phyloP scores from a whole-genome alignment of 2,113 vertebrate genomes.

The Psilopsiagon aymara region DNA sequence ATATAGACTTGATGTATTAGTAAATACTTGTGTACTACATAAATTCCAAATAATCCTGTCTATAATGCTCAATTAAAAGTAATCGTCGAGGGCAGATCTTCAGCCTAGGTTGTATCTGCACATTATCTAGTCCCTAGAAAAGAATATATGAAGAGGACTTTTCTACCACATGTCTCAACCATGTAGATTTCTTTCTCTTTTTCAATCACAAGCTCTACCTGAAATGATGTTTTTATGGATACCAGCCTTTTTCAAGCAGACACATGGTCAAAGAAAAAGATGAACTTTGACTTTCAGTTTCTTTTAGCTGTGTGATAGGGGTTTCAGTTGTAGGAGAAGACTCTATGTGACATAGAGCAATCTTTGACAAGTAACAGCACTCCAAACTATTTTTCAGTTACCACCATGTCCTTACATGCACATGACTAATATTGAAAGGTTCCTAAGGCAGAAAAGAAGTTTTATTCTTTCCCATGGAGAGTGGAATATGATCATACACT shows the following conservation, averaged over 20 bases:
- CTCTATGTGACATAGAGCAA: background rate
- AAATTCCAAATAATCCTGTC: background rate
- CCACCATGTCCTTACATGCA: rapidly evolving
- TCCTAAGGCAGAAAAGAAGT: background rate
- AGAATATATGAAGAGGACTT: background rate
- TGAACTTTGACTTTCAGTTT: background rate
- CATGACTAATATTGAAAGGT: background rate
- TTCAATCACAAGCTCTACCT: background rate
- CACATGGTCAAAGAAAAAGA: background rate
- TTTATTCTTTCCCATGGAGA: background rate
- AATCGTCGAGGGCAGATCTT: background rate
- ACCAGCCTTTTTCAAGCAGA: background rate
- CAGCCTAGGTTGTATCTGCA: background rate
- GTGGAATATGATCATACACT: background rate
- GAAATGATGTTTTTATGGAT: background rate
- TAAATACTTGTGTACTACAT: background rate
- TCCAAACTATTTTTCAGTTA: background rate
- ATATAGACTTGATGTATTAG: background rate
- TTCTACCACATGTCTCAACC: background rate
- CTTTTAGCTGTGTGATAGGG: background rate
- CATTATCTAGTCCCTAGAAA: background rate
- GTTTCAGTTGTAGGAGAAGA: background rate
- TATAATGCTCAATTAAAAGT: background rate
- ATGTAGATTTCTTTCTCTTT: background rate
- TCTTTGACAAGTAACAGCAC: background rate